Evolutionary conservation across 2,797 vertebrate genomes (phyloP).

Genomic region (Aphelocoma californica): DNA sequence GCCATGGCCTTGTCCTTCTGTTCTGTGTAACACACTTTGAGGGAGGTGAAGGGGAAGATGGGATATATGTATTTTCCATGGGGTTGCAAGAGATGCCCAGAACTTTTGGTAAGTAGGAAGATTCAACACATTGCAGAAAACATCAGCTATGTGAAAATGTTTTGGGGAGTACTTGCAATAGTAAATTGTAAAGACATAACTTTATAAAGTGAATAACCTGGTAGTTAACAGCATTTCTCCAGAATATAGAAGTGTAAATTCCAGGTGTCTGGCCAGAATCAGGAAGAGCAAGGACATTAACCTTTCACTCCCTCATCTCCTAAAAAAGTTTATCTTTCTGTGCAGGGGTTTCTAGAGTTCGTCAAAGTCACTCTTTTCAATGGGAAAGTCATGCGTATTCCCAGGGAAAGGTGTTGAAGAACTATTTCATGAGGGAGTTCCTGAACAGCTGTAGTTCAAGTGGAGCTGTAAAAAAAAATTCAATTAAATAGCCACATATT

Average conservation of each 20-base stretch:
- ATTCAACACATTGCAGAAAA: neutral
- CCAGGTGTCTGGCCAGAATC: neutral
- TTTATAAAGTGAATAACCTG: neutral
- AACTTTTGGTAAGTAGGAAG: neutral
- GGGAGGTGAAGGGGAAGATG: neutral
- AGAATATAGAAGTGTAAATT: neutral
- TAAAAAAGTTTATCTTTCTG: neutral
- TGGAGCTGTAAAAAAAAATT: neutral
- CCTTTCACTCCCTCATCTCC: neutral
- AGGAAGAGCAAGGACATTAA: neutral
- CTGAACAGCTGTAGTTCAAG: neutral
- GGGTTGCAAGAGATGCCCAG: neutral
- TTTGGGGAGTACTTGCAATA: neutral
- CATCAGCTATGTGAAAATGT: neutral
- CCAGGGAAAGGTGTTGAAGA: neutral
- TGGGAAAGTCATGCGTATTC: neutral
- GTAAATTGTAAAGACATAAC: neutral
- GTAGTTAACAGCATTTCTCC: neutral
- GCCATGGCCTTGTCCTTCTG: neutral
- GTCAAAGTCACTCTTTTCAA: neutral
- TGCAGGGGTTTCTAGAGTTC: neutral
- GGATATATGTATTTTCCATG: neutral
- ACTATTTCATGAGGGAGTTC: neutral
- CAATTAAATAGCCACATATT: neutral
- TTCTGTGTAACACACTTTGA: neutral